Evolutionary conservation across 2,113 vertebrate species (phyloP), one percentile per base, ranked within the genome.

Genomic region (Microcebus tavaratra): DNA sequence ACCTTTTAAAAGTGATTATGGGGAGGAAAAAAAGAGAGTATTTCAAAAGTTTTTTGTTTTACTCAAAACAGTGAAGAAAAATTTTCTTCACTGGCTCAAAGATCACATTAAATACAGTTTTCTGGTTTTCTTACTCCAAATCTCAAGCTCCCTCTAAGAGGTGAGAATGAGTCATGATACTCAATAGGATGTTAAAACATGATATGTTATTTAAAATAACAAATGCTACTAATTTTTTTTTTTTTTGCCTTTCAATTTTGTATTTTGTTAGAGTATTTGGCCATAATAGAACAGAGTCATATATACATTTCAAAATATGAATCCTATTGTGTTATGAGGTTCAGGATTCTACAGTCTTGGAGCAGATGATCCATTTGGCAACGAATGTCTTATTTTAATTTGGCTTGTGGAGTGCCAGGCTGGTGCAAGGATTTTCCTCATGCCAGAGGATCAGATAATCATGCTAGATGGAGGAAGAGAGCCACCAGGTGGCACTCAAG

Each of bases 401-500:
- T 36, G 42, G 48, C 65, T 67, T 94, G 87, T 89, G 68, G 17
- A 82, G 17, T 12, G 9, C 31, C 29, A 84, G 89, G 12, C 36
- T 68, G 21, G 10, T 83, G 29, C 17, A 14, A 84, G 25, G 20
- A 50, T 78, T 78, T 81, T 42, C 29, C 55, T 59, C 6, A 11
- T 12, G 39, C 17, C 48, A 61, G 20, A 78, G 8, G 11, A 45
- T 79, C 36, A 81, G 78, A 36, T 88, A 57, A 53, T 36, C 31
- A 25, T n/a, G 31, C 65, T 88, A 48, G 50, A 31, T 55, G 84
- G 39, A 34, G 31, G 39, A 25, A 25, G 2, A 36, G 17, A 34
- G 29, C 94, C 98, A 95, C 78, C 85, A 97, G 98, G 45, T 78
- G 95, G 96, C 96, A 15, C 67, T 84, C 55, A 86, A 70, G 4